A percentile compares a stretch with the other conserved stretches of the same genome.
These are phyloP conservation scores for Pluvialis apricaria DNA, from an alignment of 2,113 vertebrate species.

Conservation along the genomic window DNA sequence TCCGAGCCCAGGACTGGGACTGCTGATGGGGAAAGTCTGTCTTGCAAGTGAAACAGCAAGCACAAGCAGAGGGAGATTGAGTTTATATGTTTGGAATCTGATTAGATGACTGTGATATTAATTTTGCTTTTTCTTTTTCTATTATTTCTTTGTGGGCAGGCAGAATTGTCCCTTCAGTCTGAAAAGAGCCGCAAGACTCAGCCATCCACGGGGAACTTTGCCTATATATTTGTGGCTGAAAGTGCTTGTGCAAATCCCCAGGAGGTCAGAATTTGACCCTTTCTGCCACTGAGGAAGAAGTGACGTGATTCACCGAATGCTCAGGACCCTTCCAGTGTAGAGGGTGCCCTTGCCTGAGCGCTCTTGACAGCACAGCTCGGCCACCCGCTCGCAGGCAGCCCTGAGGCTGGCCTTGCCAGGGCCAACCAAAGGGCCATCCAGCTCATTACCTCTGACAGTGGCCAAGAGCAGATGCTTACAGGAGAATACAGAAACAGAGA, in stretches of 20 bases:
- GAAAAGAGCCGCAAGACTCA: background rate
- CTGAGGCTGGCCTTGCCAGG: background rate
- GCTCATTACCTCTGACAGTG: background rate
- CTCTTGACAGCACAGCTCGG: background rate
- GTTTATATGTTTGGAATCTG: background rate
- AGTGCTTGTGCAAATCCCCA: background rate
- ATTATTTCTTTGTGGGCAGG: background rate
- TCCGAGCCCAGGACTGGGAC: background rate
- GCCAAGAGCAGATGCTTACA: background rate
- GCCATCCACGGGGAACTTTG: background rate
- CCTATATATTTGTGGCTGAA: background rate
- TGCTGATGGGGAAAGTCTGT: background rate
- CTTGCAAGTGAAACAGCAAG: background rate
- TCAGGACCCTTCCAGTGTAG: background rate
- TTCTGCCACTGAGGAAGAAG: background rate
- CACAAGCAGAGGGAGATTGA: background rate
- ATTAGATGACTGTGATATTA: background rate
- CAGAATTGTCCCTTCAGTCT: background rate
- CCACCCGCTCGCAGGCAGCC: accelerated
- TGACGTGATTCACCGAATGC: accelerated
- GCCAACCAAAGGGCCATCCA: background rate
- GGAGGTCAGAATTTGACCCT: background rate
- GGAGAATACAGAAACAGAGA: background rate
- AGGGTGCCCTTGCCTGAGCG: background rate
- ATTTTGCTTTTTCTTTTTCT: background rate